These are phyloP conservation scores for Bombyx mandarina DNA, from an alignment of 1,140 invertebrate genomes.

Conservation along the genomic window DNA sequence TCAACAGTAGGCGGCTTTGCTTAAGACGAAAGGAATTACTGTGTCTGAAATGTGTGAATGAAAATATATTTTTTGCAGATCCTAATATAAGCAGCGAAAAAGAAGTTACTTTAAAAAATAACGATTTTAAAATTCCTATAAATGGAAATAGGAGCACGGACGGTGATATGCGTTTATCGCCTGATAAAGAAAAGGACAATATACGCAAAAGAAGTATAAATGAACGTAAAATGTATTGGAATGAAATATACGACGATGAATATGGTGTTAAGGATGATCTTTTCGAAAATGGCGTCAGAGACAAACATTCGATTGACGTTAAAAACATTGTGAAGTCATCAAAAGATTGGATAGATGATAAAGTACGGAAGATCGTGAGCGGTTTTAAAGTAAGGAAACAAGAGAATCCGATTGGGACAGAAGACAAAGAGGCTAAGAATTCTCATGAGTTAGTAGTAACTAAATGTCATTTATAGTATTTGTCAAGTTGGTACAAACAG, in stretches of 20 bases:
- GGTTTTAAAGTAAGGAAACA: no score
- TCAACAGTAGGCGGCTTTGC: no score
- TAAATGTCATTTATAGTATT: no score
- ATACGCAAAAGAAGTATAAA: slow-evolving; percentile 36
- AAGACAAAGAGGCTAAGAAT: no score
- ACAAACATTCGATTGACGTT: slow-evolving; percentile 27
- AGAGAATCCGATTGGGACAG: no score
- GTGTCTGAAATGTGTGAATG: no score
- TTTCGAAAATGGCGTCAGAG: slow-evolving; percentile 23
- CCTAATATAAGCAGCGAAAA: no score
- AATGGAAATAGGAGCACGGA: not conserved
- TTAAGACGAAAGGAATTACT: no score
- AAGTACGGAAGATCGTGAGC: slow-evolving; percentile 9
- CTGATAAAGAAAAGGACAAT: slow-evolving; percentile 18
- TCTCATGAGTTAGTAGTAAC: no score
- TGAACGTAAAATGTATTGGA: slow-evolving; percentile 41
- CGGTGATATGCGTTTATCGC: not conserved
- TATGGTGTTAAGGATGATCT: slow-evolving; percentile 43
- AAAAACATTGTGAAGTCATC: slow-evolving; percentile 33
- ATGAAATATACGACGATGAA: slow-evolving; percentile 53
- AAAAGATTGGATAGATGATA: slow-evolving; percentile 20
- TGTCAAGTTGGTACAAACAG: no score
- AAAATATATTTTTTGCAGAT: no score
- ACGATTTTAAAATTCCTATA: not conserved
- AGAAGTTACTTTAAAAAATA: not conserved